A percentile compares a stretch with the other conserved stretches of the same genome.
phyloP scores from a whole-genome alignment of 2,113 vertebrate genomes.

The Tyrannus savana region DNA sequence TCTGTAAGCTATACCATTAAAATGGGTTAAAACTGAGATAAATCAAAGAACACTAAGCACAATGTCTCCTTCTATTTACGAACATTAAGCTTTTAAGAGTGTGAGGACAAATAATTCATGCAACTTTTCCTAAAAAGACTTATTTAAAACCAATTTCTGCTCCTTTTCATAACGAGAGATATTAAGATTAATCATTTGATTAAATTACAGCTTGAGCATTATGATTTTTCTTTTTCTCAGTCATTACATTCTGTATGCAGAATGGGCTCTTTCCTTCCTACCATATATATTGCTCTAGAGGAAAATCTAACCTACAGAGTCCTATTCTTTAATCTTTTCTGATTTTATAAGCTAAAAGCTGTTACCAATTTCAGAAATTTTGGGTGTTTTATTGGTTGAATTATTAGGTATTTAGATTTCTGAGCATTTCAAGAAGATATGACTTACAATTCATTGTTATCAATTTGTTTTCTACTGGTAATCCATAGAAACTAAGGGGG shows the following conservation, averaged over 20 bases:
- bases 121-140: neutral
- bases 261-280: neutral
- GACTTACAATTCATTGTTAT: neutral
- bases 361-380: neutral
- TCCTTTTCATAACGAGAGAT: neutral
- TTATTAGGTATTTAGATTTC: neutral
- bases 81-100: neutral
- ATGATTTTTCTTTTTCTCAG: neutral
- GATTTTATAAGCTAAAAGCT: neutral
- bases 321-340: neutral
- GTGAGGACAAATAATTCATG: neutral
- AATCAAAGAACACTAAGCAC: neutral
- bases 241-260: neutral
- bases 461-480: neutral
- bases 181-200: neutral
- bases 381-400: neutral
- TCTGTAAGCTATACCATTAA: neutral
- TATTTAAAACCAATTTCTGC: neutral
- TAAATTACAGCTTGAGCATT: neutral
- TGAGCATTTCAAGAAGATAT: neutral
- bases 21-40: neutral
- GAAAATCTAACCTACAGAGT: neutral
- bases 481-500: neutral
- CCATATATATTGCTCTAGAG: neutral
- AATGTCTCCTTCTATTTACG: neutral